Percentiles rank a stretch among this genome's conserved stretches.
Conservation (phyloP, 1,140 invertebrate genomes). For the Cylas formicarius region DNA sequence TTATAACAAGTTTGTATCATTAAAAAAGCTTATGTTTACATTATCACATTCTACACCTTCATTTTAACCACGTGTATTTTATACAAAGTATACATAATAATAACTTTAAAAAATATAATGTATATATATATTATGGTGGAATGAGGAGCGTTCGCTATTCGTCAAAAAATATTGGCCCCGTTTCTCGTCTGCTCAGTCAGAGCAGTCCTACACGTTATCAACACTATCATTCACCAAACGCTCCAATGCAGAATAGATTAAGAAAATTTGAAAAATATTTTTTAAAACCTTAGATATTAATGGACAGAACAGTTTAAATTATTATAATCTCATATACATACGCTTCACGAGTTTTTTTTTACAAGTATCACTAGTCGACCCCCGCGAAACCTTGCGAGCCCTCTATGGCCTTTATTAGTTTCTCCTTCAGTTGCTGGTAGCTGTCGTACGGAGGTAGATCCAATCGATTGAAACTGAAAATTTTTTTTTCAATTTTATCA, state of each 20-base stretch:
- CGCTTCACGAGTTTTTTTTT: constrained; percentile 7
- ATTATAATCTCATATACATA: constrained; percentile 13
- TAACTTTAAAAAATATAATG: constrained; percentile 5
- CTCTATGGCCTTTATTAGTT: constrained; percentile 94
- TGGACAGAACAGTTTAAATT: constrained; percentile 29
- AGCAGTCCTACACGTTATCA: too few species aligned
- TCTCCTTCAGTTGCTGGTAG: constrained; percentile 90
- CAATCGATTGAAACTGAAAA: constrained; percentile 87
- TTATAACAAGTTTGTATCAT: constrained; percentile 19
- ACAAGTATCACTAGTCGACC: constrained; percentile 68
- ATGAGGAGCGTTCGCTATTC: too few species aligned
- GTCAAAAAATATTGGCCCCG: too few species aligned
- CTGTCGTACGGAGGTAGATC: constrained; percentile 95
- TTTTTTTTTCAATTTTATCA: too few species aligned
- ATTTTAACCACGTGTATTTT: constrained; percentile 10
- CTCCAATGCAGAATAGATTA: too few species aligned
- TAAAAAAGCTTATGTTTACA: constrained; percentile 21
- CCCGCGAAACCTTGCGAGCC: constrained; percentile 97
- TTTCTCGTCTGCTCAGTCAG: too few species aligned
- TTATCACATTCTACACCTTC: constrained; percentile 24
- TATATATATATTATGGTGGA: too few species aligned
- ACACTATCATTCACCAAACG: too few species aligned
- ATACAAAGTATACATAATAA: constrained; percentile 13
- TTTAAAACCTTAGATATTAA: constrained; percentile 15
- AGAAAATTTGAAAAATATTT: constrained; percentile 2